phyloP scores from a whole-genome alignment of 2,113 vertebrate species.

The Synodontis membranacea region DNA sequence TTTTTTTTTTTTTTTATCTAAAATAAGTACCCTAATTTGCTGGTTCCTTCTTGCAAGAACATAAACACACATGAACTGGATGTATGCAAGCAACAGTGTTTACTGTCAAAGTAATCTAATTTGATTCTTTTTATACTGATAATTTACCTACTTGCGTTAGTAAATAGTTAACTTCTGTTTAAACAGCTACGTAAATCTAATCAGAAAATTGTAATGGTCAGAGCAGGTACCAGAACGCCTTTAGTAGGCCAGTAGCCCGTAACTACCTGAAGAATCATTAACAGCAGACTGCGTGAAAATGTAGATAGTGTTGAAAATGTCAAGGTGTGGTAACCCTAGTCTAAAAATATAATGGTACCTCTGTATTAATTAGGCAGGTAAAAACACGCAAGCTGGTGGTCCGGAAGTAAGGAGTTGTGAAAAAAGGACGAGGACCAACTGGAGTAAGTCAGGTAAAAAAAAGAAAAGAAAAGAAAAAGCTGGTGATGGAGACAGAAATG shows the following conservation, averaged over 20 bases:
- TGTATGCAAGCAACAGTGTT: neutral
- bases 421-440: no score
- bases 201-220: neutral
- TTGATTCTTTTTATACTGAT: no score
- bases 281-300: neutral
- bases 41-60: neutral
- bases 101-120: neutral
- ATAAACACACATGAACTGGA: neutral
- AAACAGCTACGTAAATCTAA: neutral
- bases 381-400: neutral
- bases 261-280: neutral
- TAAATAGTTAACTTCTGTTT: no score
- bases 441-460: no score
- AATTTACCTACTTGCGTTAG: no score
- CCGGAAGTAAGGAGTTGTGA: no score
- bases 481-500: neutral
- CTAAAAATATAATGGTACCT: neutral
- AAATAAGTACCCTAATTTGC: neutral
- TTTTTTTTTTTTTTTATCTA: no score
- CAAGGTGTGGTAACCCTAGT: neutral
- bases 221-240: no score
- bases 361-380: neutral
- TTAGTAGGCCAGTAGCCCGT: neutral
- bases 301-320: neutral
- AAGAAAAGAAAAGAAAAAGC: no score